Base-by-base conservation (phyloP, 23 tunicate genomes). In the Styela plicata region DNA sequence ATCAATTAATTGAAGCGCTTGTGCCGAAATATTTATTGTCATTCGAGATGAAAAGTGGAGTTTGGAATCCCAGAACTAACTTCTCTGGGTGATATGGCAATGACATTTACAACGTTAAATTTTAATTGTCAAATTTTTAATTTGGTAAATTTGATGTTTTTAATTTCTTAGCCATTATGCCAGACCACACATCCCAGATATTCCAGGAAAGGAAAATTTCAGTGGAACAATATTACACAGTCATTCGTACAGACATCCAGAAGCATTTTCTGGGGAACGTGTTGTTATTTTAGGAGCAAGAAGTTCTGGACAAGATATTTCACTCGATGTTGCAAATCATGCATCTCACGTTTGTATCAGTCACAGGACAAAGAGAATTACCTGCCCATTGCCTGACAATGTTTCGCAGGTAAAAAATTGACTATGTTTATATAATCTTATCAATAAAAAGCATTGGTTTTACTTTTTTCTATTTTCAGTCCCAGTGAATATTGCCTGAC, bases 231-330 rank as follows among this genome's bases (percentile, higher is more conserved):
- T 92, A 5, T 44, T 87, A 23, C 97, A 92, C 83, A 87, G 91
- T 74, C 97, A 92, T 75, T 25, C 85, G 0, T 87, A 79, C 34
- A 69, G 97, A 76, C 36, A 22, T 1, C 83, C 89, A 24, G 86
- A 87, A 21, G 79, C 36, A 18, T 92, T 44, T 75, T 21, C 63
- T 22, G 86, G 77, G 24, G 34, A 83, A 63, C 65, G 73, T 26
- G 92, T 92, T 31, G 89, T 92, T 74, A 24, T 92, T 2, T 67
- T 92, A 37, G 97, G 97, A 21, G 90, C 79, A 1, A 75, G 64
- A 69, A 73, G 91, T 61, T 92, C 97, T 20, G 97, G 91, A 2
- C 74, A 35, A 32, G 97, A 92, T 63, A 92, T 92, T 18, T 70
- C 97, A 7, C 23, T 92, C 23, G 82, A 88, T n/a, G 7, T 92